Conservation (phyloP, 2,888 invertebrate genomes). For the Polyommatus iphigenia region DNA sequence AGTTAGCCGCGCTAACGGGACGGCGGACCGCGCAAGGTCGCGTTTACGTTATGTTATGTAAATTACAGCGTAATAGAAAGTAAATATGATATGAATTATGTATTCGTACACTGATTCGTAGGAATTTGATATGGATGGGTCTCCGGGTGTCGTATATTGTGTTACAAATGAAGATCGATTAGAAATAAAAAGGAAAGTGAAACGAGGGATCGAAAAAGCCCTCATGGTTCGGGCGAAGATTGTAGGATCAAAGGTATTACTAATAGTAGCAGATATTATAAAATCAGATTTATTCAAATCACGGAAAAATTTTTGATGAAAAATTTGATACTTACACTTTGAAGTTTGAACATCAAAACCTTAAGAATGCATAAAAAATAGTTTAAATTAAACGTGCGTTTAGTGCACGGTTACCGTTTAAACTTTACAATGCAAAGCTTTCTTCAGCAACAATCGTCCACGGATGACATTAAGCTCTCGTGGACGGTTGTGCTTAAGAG, state of each 20-base stretch:
- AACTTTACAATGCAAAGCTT: neutral
- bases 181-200: neutral
- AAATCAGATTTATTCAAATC: too few species aligned
- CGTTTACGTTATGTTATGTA: neutral
- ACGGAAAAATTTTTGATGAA: too few species aligned
- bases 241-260: too few species aligned
- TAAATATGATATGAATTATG: constrained; percentile 3
- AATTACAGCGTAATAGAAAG: constrained; percentile 7
- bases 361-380: too few species aligned
- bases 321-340: too few species aligned
- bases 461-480: constrained; percentile 8
- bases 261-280: too few species aligned
- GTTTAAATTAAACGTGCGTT: too few species aligned
- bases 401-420: neutral
- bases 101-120: neutral
- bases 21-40: neutral
- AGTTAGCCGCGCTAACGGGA: neutral
- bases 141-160: neutral
- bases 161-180: neutral
- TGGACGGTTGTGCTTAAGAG: neutral
- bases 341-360: too few species aligned
- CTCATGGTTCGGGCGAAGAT: too few species aligned
- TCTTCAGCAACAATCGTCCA: neutral
- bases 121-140: neutral
- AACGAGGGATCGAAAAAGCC: neutral